phyloP scores from a whole-genome alignment of 2,113 vertebrate genomes.

The Cygnus buccinator region DNA sequence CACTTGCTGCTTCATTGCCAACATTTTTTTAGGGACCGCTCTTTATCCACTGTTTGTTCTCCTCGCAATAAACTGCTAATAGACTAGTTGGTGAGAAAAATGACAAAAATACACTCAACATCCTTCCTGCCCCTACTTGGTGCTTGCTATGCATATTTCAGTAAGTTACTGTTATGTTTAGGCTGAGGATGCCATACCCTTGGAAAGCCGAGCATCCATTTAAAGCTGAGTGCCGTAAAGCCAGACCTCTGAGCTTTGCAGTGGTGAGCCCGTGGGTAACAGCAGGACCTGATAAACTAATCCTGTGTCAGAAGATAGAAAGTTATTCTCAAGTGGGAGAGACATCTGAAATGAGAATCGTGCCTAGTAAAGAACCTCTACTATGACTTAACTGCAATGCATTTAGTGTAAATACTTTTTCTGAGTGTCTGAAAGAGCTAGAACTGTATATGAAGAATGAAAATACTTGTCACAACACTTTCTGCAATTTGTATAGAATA shows the following conservation, averaged over 20 bases:
- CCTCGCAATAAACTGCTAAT: neutral
- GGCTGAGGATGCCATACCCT: neutral
- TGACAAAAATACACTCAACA: neutral
- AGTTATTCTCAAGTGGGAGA: neutral
- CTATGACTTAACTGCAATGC: neutral
- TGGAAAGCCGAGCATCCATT: neutral
- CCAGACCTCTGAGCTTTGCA: neutral
- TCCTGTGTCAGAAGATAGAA: neutral
- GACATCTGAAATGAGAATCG: neutral
- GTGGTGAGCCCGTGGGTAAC: rapidly evolving
- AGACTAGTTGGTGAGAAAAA: neutral
- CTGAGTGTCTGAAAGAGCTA: neutral
- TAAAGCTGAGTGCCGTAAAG: neutral
- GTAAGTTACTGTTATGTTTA: neutral
- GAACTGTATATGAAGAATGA: neutral
- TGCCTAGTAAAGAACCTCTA: neutral
- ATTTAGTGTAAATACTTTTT: neutral
- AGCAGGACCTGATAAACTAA: neutral
- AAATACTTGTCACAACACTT: slow-evolving; percentile 49
- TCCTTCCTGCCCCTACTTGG: neutral
- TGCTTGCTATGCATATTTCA: neutral
- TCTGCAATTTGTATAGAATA: slow-evolving; percentile 4
- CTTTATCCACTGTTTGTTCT: neutral
- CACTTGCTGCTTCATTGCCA: neutral
- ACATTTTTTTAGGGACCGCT: neutral